Evolutionary conservation across 2,888 invertebrate species (phyloP).

Genomic region (Terebella lapidaria): DNA sequence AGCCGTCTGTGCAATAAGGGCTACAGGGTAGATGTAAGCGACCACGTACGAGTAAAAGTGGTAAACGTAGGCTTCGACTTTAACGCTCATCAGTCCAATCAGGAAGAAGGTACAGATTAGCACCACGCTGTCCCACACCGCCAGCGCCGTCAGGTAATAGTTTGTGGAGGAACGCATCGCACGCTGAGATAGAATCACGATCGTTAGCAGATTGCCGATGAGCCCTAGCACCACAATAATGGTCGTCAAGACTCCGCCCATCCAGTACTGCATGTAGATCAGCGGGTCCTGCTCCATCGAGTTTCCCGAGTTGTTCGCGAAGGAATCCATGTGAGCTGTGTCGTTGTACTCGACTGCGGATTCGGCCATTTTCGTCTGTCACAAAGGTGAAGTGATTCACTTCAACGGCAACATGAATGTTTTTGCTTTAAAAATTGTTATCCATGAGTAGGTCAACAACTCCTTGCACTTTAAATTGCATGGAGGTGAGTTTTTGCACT

Average conservation of each 20-base stretch:
- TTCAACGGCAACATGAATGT: too few species aligned
- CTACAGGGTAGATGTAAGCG: conserved; percentile 62
- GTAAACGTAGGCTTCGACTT: conserved; percentile 24
- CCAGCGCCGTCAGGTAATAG: conserved; percentile 47
- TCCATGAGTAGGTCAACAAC: too few species aligned
- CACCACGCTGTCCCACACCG: conserved; percentile 49
- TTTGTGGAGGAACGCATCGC: conserved; percentile 73
- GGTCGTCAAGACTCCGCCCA: conserved; percentile 39
- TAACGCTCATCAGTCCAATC: conserved; percentile 36
- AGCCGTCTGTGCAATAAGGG: conserved; percentile 83
- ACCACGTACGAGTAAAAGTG: conserved; percentile 41
- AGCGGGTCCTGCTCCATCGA: too few species aligned
- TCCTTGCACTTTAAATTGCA: too few species aligned
- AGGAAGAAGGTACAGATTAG: conserved; percentile 41
- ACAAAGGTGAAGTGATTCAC: too few species aligned
- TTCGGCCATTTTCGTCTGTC: too few species aligned
- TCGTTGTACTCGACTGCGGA: background rate
- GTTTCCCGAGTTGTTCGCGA: too few species aligned
- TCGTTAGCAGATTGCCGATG: conserved; percentile 62
- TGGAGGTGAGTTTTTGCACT: too few species aligned
- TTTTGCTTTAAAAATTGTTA: too few species aligned
- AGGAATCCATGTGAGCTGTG: background rate
- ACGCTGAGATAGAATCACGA: conserved; percentile 59
- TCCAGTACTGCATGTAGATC: conserved; percentile 14
- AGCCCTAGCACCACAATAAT: conserved; percentile 61